Conservation (phyloP, 2,113 vertebrate species). For the Neomonachus schauinslandi region DNA sequence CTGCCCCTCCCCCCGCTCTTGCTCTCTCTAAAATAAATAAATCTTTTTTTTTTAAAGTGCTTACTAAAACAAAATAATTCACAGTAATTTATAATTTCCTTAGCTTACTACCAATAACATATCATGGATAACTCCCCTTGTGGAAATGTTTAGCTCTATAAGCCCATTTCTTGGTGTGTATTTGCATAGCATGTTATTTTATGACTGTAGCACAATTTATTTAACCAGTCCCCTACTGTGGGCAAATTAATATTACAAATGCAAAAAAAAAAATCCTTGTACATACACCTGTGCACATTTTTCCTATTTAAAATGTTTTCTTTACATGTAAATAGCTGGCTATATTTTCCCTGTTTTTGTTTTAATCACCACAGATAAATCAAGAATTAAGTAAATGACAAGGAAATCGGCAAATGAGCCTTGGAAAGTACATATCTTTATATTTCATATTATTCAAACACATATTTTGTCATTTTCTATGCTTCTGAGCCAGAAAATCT, state of each 20-base stretch:
- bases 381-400: background rate
- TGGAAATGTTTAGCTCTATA: background rate
- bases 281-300: background rate
- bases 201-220: background rate
- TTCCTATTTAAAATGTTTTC: conserved; percentile 37
- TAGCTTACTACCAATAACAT: background rate
- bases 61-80: conserved; percentile 18
- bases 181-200: background rate
- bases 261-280: background rate
- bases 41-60: background rate
- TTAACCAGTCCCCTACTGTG: background rate
- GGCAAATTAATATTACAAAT: conserved; percentile 40
- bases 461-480: background rate
- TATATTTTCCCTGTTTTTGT: background rate
- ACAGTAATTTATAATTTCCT: conserved; percentile 1
- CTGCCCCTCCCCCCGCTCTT: background rate
- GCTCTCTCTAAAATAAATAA: background rate
- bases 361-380: background rate
- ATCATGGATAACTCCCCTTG: background rate
- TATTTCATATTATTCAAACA: background rate
- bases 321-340: background rate
- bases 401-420: background rate
- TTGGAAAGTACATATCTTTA: background rate
- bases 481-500: background rate
- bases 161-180: background rate